Percentiles rank a stretch among this genome's conserved stretches.
Evolutionary conservation across 2,888 invertebrate genomes (phyloP).

Genomic region (Dyspetes luteomarginatus): DNA sequence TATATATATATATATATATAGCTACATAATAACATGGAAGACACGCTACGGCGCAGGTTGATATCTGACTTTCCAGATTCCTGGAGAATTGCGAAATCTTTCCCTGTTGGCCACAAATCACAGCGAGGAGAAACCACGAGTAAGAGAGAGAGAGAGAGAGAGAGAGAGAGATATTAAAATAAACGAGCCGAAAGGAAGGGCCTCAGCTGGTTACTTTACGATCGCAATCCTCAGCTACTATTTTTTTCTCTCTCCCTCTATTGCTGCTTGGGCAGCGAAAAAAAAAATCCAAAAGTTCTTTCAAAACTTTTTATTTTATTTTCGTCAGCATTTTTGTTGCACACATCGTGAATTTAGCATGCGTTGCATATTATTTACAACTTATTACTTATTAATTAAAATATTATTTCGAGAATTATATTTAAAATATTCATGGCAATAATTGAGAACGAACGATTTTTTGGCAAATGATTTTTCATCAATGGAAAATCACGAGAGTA

Average conservation of each 20-base stretch:
- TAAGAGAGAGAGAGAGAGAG: neutral
- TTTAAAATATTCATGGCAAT: no score
- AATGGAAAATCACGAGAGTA: no score
- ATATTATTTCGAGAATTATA: no score
- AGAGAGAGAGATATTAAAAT: conserved; percentile 56
- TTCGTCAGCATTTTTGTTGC: neutral
- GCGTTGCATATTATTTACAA: neutral
- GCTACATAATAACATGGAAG: conserved; percentile 24
- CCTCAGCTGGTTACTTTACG: conserved; percentile 57
- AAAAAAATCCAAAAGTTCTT: conserved; percentile 25
- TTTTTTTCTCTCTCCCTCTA: neutral
- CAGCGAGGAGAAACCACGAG: neutral
- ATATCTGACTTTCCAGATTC: conserved; percentile 49
- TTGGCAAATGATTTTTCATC: no score
- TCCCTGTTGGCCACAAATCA: conserved; percentile 31
- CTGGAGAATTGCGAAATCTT: conserved; percentile 50
- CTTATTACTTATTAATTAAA: no score
- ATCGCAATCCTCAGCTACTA: conserved; percentile 28
- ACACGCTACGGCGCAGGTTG: conserved; percentile 48
- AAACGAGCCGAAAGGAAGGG: conserved; percentile 61
- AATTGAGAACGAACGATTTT: no score
- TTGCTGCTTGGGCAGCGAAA: neutral
- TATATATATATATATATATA: no score
- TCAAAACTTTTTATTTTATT: neutral
- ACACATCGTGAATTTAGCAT: no score